These are phyloP conservation scores for Grus americana DNA, from an alignment of 2,113 vertebrate genomes.

Conservation along the genomic window DNA sequence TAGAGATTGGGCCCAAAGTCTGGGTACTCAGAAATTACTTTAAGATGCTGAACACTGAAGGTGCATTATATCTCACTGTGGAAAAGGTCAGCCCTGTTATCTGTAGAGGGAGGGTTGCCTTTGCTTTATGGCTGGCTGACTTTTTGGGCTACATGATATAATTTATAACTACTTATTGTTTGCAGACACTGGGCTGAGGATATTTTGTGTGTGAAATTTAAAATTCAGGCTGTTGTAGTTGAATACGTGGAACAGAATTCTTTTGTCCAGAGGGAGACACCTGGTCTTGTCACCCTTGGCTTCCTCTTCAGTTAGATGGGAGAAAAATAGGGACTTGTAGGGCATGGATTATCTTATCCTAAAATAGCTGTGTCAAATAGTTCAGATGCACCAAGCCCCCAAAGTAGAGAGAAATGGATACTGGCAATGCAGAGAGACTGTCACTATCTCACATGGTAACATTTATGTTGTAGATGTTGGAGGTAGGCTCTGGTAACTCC, in stretches of 20 bases:
- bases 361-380: background rate
- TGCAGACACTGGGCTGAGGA: background rate
- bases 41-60: background rate
- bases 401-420: background rate
- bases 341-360: background rate
- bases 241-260: background rate
- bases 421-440: background rate
- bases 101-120: background rate
- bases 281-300: background rate
- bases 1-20: background rate
- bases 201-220: constrained; percentile 1
- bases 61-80: constrained; percentile 9
- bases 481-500: background rate
- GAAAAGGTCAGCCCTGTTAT: constrained; percentile 47
- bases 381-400: background rate
- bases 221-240: background rate
- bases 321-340: background rate
- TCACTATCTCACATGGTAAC: background rate
- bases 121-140: constrained; percentile 2
- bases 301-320: background rate
- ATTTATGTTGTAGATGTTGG: background rate
- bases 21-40: background rate
- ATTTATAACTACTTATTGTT: constrained; percentile 28
- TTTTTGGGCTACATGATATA: constrained; percentile 22
- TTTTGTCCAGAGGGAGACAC: background rate